Evolutionary conservation across 2,888 invertebrate genomes (phyloP).

Genomic region (Drosophila mulleri): DNA sequence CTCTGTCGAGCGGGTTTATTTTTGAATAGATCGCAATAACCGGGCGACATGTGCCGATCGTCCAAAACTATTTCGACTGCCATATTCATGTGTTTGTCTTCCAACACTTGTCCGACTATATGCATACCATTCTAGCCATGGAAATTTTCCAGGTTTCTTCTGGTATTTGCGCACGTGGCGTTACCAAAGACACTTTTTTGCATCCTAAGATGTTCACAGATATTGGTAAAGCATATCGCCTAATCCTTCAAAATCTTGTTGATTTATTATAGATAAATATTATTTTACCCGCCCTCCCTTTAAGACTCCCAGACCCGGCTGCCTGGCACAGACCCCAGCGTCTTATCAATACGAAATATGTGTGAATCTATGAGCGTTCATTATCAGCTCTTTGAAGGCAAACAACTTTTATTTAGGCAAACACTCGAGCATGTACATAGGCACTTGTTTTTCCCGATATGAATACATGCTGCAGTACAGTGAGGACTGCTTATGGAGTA

Average conservation of each 20-base stretch:
- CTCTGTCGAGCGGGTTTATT: constrained; percentile 23
- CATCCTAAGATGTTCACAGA: neutral
- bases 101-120: constrained; percentile 27
- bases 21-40: constrained; percentile 31
- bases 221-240: neutral
- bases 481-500: neutral
- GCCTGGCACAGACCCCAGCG: neutral
- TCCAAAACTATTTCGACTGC: constrained; percentile 28
- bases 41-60: constrained; percentile 15
- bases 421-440: constrained; percentile 17
- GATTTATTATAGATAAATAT: neutral
- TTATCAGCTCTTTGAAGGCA: constrained; percentile 32
- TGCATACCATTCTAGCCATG: neutral
- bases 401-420: constrained; percentile 35
- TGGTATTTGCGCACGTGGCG: constrained; percentile 37
- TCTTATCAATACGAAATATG: constrained; percentile 32
- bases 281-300: neutral
- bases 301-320: neutral
- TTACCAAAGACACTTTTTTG: constrained; percentile 15
- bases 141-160: constrained; percentile 34
- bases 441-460: constrained; percentile 12
- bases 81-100: constrained; percentile 19
- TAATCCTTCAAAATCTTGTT: constrained; percentile 19
- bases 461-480: constrained; percentile 3
- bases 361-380: constrained; percentile 15